Percentiles rank a stretch among this genome's conserved stretches.
These are phyloP conservation scores for Meliscaeva auricollis DNA, from an alignment of 2,888 invertebrate species.

Conservation along the genomic window DNA sequence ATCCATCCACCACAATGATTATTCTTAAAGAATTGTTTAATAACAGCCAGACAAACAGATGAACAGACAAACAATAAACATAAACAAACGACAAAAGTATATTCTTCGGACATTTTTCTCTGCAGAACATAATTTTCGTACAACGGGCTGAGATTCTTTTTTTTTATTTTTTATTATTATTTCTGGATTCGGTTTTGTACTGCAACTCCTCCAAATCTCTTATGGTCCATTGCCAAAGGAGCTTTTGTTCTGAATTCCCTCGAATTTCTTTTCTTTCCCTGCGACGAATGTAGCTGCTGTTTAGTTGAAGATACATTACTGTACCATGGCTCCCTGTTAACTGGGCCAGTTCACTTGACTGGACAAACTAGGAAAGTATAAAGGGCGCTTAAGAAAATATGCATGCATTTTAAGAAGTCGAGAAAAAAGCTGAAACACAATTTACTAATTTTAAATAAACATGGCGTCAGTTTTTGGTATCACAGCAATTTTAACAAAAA, in stretches of 20 bases:
- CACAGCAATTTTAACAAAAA: too few relatives aligned
- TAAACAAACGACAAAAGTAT: conserved; percentile 76
- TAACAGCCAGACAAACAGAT: conserved; percentile 72
- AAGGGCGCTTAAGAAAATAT: neutral
- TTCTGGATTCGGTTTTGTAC: neutral
- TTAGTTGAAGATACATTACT: conserved; percentile 53
- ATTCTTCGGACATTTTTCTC: conserved; percentile 69
- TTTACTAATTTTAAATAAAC: neutral
- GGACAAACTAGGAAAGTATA: neutral
- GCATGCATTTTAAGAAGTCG: too few relatives aligned
- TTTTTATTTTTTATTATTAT: conserved; percentile 21
- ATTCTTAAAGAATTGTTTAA: conserved; percentile 71
- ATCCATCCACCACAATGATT: conserved; percentile 48
- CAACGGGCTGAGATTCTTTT: conserved; percentile 32
- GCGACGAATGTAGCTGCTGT: conserved; percentile 42
- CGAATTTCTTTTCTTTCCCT: conserved; percentile 72
- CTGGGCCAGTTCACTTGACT: neutral
- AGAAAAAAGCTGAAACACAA: too few relatives aligned
- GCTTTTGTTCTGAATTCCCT: conserved; percentile 72
- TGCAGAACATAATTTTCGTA: conserved; percentile 73
- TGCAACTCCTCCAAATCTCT: conserved; percentile 22
- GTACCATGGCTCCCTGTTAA: conserved; percentile 49
- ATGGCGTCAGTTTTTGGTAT: too few relatives aligned
- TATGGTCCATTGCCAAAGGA: conserved; percentile 43
- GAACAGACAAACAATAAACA: conserved; percentile 74